A percentile compares a stretch with the other conserved stretches of the same genome.
These are phyloP conservation scores for Lynx canadensis DNA, from an alignment of 2,113 vertebrate species.

Conservation along the genomic window DNA sequence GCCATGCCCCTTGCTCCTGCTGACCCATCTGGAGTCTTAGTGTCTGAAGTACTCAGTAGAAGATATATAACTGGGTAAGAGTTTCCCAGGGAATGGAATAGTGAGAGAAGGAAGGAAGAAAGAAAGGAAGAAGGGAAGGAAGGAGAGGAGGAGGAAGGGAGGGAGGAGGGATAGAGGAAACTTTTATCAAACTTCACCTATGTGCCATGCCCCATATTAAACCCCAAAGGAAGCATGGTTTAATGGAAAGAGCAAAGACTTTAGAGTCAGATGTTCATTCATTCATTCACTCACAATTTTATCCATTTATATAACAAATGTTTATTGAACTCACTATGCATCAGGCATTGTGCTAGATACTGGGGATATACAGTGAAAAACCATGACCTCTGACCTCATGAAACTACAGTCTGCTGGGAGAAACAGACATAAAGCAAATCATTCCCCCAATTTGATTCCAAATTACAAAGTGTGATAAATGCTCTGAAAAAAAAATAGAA, in stretches of 20 bases:
- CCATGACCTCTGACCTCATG: neutral
- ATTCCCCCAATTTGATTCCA: neutral
- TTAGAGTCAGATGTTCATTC: neutral
- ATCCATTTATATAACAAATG: neutral
- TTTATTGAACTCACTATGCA: neutral
- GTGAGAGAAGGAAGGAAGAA: neutral
- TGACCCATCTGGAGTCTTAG: neutral
- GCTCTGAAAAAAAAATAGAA: neutral
- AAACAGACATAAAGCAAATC: neutral
- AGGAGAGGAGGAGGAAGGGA: neutral
- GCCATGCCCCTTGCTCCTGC: neutral
- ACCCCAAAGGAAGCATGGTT: neutral
- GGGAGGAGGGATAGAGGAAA: neutral
- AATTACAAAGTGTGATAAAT: neutral
- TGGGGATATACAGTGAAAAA: neutral
- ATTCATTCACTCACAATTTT: neutral
- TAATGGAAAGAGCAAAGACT: neutral
- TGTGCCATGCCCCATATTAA: neutral
- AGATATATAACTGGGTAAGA: neutral
- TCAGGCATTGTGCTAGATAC: neutral
- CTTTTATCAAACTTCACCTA: neutral
- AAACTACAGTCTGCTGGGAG: neutral
- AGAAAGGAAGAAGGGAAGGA: neutral
- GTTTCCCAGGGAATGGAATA: neutral
- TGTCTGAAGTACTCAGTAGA: neutral